Evolutionary conservation across 2,113 vertebrate genomes (phyloP).

Genomic region (Thomomys bottae): DNA sequence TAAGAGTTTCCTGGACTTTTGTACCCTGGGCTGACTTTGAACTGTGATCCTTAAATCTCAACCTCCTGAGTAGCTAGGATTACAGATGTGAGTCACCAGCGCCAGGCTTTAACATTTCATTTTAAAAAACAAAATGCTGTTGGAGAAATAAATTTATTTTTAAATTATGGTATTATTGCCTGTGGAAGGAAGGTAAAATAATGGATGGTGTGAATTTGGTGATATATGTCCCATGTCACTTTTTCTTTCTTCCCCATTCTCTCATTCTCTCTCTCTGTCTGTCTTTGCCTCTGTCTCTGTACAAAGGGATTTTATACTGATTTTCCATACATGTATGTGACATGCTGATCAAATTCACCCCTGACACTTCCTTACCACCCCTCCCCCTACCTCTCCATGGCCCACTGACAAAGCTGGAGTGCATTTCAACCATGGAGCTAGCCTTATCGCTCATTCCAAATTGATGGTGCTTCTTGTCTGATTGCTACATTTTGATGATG

Average conservation of each 20-base stretch:
- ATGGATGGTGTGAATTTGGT: background rate
- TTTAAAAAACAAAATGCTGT: conserved; percentile 1
- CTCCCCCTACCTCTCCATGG: background rate
- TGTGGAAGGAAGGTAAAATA: background rate
- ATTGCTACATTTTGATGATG: conserved; percentile 61
- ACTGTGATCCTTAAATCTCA: too few relatives aligned
- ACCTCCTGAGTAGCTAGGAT: too few relatives aligned
- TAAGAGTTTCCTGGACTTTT: too few relatives aligned
- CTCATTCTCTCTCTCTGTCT: background rate
- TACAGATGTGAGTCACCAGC: too few relatives aligned
- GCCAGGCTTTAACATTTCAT: too few relatives aligned
- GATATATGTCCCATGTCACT: background rate
- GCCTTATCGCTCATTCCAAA: conserved; percentile 36
- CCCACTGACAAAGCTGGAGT: background rate
- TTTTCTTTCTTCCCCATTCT: background rate
- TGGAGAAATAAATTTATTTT: background rate
- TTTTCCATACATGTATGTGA: too few relatives aligned
- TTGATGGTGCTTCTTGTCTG: conserved; percentile 26
- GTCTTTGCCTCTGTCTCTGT: background rate
- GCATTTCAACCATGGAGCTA: background rate
- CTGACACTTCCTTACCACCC: too few relatives aligned
- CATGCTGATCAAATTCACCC: too few relatives aligned
- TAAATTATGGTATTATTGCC: background rate
- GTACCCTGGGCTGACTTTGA: too few relatives aligned
- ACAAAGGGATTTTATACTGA: background rate